phyloP scores from a whole-genome alignment of 2,888 invertebrate species.

The Bellardia pandia region DNA sequence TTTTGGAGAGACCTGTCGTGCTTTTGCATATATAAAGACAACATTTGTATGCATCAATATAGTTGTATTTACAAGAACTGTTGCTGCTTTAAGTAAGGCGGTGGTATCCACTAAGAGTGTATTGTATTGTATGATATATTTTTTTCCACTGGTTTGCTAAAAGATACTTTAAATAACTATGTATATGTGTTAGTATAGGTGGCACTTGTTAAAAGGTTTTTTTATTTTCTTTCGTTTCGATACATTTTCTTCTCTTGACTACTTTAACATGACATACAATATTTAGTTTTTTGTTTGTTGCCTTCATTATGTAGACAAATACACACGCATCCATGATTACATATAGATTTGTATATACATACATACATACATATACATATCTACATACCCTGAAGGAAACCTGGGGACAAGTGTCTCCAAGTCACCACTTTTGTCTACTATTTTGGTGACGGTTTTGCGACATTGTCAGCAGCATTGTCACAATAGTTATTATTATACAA shows the following conservation, averaged over 20 bases:
- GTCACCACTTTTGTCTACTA: too few relatives aligned
- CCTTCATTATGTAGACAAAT: constrained; percentile 6
- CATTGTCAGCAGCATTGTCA: too few relatives aligned
- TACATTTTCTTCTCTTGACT: neutral
- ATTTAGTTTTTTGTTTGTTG: neutral
- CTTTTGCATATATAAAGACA: neutral
- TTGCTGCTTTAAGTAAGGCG: neutral
- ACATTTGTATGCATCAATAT: neutral
- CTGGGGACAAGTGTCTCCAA: too few relatives aligned
- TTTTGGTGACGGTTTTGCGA: too few relatives aligned
- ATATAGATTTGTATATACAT: neutral
- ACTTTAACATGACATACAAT: constrained; percentile 8
- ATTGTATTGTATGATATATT: neutral
- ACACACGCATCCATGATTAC: neutral
- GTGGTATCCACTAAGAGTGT: neutral
- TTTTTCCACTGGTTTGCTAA: neutral
- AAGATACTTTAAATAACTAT: neutral
- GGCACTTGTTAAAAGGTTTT: neutral
- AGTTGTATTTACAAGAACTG: neutral
- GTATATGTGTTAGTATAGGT: neutral
- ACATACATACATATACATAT: too few relatives aligned
- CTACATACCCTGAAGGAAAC: too few relatives aligned
- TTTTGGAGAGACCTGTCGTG: neutral
- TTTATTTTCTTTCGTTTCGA: neutral
- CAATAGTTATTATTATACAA: too few relatives aligned